A percentile compares a stretch with the other conserved stretches of the same genome.
phyloP scores from a whole-genome alignment of 1,140 invertebrate species.

The Cherax quadricarinatus region DNA sequence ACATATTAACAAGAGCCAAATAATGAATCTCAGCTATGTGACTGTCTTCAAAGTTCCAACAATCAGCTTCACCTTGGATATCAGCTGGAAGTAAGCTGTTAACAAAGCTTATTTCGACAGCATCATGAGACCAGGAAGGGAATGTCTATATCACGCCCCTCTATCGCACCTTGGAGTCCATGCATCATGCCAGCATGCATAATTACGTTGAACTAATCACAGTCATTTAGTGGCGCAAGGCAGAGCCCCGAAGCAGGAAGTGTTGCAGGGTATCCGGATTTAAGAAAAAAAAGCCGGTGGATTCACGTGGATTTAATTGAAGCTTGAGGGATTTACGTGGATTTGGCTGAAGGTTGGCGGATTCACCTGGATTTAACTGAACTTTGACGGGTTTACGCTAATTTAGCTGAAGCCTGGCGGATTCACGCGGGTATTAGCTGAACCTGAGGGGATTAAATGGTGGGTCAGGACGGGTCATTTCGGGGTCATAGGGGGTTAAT shows the following conservation, averaged over 20 bases:
- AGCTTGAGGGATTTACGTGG: not conserved
- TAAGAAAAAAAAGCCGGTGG: too few relatives aligned
- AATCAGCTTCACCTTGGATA: too few relatives aligned
- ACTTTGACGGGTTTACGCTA: not conserved
- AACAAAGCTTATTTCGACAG: too few relatives aligned
- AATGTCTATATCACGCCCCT: not conserved
- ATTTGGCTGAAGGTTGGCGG: not conserved
- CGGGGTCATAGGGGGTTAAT: not conserved
- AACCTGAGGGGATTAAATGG: not conserved
- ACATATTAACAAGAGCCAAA: too few relatives aligned
- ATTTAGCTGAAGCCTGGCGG: not conserved
- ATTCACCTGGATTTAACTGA: not conserved
- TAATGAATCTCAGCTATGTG: too few relatives aligned
- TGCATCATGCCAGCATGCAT: not conserved
- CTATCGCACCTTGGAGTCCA: not conserved
- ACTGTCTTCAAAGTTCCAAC: too few relatives aligned
- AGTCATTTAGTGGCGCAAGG: not conserved
- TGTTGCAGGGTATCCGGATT: too few relatives aligned
- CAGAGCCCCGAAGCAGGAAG: not conserved
- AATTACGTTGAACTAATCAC: constrained; percentile 5
- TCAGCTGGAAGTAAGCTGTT: too few relatives aligned
- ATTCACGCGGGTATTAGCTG: not conserved
- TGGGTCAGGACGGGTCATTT: not conserved
- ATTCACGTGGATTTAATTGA: not conserved
- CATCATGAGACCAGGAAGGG: not conserved